Base-by-base conservation (phyloP, 2,888 invertebrate species). In the Rhogogaster chlorosoma region DNA sequence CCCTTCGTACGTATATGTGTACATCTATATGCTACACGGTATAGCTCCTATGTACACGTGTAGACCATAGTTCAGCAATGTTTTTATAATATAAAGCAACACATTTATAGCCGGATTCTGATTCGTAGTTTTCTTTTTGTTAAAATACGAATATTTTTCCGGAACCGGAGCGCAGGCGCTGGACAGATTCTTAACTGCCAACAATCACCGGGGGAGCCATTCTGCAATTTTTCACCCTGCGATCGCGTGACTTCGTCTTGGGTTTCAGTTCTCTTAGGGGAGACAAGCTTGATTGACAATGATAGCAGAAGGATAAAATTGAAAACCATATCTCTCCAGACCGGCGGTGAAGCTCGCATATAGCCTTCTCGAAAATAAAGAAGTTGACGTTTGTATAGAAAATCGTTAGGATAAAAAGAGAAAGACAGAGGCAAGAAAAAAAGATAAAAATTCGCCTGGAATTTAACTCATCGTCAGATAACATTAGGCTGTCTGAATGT, bases 171-270 rank as follows among this genome's bases (percentile, higher is more conserved):
- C 75, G 75, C 75, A 75, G 22, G 77, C 77, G 45, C 77, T 77
- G 53, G 26, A n/a, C 32, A 77, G n/a, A 73, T 73, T 73, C 22
- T 49, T 38, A 45, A 53, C 45, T 32, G 45, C 29, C 77, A 77
- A 77, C 77, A 53, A 77, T 77, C 77, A 53, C 77, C 77, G 9
- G 77, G 53, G 38, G 77, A 77, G 77, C 77, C 18, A 77, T 77
- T 53, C 53, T 29, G 77, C 32, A 77, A 53, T 77, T 77, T 77
- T 77, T 77, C 49, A 77, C 53, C 29, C 29, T 26, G n/a, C 32
- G 49, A 77, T 77, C 53, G 77, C 77, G 77, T 53, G 77, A 77
- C 49, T 32, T 32, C 26, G 53, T 38, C 49, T 53, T 32, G 29
- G 49, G 15, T 53, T 42, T 73, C 29, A 22, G 12, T 42, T 73